These are phyloP conservation scores for Oceanodroma tethys DNA, from an alignment of 2,113 vertebrate genomes.

Conservation along the genomic window DNA sequence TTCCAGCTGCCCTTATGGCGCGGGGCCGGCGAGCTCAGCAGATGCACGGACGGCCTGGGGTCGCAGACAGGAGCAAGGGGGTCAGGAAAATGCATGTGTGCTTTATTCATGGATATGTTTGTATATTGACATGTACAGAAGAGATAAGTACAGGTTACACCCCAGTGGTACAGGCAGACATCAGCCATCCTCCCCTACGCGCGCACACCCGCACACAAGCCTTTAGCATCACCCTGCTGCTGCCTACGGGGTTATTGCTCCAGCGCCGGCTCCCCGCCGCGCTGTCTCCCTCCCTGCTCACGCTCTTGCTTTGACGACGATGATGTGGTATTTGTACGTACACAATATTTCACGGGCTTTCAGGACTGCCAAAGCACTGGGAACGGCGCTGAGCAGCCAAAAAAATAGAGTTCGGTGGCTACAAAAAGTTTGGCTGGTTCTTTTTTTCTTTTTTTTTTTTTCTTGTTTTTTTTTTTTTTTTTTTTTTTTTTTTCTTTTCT, in stretches of 20 bases:
- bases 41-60: rapidly evolving
- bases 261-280: background rate
- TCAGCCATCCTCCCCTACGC: background rate
- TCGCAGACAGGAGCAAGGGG: background rate
- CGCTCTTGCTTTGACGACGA: rapidly evolving
- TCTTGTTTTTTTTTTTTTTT: background rate
- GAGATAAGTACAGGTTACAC: constrained; percentile 24
- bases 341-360: background rate
- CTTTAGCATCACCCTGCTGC: background rate
- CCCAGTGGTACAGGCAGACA: background rate
- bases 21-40: rapidly evolving
- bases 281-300: background rate
- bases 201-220: background rate
- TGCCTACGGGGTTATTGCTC: background rate
- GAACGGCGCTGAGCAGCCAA: background rate
- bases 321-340: rapidly evolving
- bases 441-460: background rate
- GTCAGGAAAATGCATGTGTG: constrained; percentile 61
- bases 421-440: background rate
- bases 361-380: background rate
- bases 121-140: constrained; percentile 49
- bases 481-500: background rate
- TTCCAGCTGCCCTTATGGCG: rapidly evolving
- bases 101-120: constrained; percentile 67
- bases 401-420: background rate